These are phyloP conservation scores for Litocranius walleri DNA, from an alignment of 2,113 vertebrate genomes.

Conservation along the genomic window DNA sequence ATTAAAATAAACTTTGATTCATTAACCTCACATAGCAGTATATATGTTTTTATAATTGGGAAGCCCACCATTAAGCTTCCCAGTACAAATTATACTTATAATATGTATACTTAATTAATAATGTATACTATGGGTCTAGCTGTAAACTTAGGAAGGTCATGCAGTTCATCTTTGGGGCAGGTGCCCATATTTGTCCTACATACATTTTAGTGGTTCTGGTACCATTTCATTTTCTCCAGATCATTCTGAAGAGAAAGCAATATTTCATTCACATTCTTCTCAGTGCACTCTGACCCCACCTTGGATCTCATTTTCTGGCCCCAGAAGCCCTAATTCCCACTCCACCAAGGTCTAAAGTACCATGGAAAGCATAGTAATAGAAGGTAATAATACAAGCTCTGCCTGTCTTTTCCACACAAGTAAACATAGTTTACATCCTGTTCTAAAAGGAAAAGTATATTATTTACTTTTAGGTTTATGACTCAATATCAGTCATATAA, in stretches of 20 bases:
- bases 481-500: neutral
- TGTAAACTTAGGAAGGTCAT: neutral
- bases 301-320: neutral
- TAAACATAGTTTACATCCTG: neutral
- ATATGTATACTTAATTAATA: neutral
- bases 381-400: neutral
- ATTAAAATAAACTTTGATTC: neutral
- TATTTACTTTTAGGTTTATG: neutral
- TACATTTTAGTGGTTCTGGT: neutral
- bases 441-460: neutral
- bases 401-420: neutral
- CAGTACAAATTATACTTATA: rapidly evolving
- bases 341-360: neutral
- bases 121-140: neutral
- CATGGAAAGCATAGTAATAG: neutral
- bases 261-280: neutral
- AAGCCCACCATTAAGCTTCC: neutral
- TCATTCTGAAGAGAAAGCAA: neutral
- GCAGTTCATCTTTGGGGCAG: neutral
- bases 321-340: neutral
- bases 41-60: neutral
- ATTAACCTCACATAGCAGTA: neutral
- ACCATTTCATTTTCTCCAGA: neutral
- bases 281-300: rapidly evolving
- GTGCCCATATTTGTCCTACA: neutral